Conservation (phyloP, 2,797 vertebrate genomes). For the Holocentrus rufus region DNA sequence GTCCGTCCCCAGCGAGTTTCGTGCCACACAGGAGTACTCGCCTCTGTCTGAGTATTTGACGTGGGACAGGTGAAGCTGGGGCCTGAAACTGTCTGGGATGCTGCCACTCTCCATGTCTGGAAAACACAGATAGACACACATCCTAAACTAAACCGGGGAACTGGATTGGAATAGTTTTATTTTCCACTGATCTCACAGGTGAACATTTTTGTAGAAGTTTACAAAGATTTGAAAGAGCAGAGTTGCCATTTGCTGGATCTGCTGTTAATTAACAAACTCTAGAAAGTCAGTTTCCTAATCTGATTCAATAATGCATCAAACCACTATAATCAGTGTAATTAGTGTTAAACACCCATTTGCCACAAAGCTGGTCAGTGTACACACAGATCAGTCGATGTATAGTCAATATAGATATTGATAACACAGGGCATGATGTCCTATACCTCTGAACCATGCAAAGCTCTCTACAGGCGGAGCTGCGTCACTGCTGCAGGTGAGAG, state of each 20-base stretch:
- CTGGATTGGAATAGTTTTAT: too few species aligned
- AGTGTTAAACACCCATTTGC: too few species aligned
- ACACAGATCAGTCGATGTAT: background rate
- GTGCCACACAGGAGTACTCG: conserved; percentile 82
- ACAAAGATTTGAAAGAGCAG: too few species aligned
- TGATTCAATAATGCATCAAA: too few species aligned
- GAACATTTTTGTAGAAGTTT: too few species aligned
- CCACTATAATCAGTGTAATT: too few species aligned
- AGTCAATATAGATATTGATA: background rate
- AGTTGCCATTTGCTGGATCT: too few species aligned
- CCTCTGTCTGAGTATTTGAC: conserved; percentile 79
- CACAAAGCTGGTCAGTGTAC: background rate
- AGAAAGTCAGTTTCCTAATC: too few species aligned
- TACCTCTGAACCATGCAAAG: conserved; percentile 84
- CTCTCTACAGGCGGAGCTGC: conserved; percentile 82
- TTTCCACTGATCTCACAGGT: too few species aligned
- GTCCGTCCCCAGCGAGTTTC: conserved; percentile 81
- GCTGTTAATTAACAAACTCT: too few species aligned
- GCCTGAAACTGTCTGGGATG: conserved; percentile 81
- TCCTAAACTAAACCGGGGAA: too few species aligned
- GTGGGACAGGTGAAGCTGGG: conserved; percentile 76
- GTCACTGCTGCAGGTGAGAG: conserved; percentile 80
- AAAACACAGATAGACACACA: conserved; percentile 20
- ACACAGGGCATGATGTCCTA: too few species aligned
- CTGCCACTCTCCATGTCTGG: conserved; percentile 81